A percentile compares a stretch with the other conserved stretches of the same genome.
Evolutionary conservation across 2,113 vertebrate genomes (phyloP).

Genomic region (Capra hircus): DNA sequence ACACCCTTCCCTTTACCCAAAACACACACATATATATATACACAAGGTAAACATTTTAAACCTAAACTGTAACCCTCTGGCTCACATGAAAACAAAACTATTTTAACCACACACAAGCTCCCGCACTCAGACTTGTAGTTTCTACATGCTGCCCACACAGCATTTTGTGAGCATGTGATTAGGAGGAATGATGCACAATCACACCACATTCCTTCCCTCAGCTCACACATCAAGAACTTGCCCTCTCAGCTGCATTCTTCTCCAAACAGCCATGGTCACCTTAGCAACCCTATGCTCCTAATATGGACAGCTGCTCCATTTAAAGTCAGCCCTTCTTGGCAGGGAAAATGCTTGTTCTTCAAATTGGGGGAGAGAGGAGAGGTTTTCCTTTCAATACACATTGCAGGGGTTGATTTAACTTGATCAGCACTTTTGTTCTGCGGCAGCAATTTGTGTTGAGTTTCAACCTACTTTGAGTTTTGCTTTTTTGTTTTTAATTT

Average conservation of each 20-base stretch:
- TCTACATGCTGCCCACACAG: conserved; percentile 65
- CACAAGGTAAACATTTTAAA: conserved; percentile 30
- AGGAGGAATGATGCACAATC: conserved; percentile 74
- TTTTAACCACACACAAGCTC: conserved; percentile 68
- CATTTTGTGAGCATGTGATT: conserved; percentile 62
- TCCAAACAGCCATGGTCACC: conserved; percentile 69
- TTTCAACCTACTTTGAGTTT: conserved; percentile 40
- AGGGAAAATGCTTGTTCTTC: conserved; percentile 73
- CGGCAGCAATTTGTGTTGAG: conserved; percentile 4
- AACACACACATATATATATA: not conserved
- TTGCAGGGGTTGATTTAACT: conserved; percentile 60
- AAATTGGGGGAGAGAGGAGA: conserved; percentile 49
- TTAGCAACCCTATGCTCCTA: conserved; percentile 80
- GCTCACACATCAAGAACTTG: conserved; percentile 76
- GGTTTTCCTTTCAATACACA: conserved; percentile 62
- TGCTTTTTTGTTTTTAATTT: not conserved
- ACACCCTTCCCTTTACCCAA: not conserved
- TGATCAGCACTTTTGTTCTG: conserved; percentile 57
- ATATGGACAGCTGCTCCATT: conserved; percentile 78
- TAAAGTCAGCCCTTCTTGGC: conserved; percentile 73
- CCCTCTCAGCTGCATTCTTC: conserved; percentile 83
- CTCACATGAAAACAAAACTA: conserved; percentile 72
- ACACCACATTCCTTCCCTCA: conserved; percentile 74
- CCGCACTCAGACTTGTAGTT: conserved; percentile 58
- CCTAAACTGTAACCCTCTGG: conserved; percentile 57